These are phyloP conservation scores for Myotis planiceps DNA, from an alignment of 2,797 vertebrate genomes.

Conservation along the genomic window DNA sequence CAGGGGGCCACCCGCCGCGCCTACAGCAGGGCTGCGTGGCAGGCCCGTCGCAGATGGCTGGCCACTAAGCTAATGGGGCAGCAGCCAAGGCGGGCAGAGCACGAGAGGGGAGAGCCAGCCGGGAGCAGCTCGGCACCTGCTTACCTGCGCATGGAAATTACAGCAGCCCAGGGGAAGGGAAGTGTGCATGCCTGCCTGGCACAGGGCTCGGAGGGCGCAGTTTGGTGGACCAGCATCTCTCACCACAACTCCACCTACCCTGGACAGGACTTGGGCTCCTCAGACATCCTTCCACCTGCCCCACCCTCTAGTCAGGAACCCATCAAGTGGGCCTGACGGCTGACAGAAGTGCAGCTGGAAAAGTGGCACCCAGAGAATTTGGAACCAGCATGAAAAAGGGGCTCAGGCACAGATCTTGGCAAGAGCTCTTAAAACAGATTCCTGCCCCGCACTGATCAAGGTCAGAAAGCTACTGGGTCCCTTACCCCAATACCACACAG, in stretches of 20 bases:
- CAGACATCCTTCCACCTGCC: neutral
- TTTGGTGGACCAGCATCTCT: conserved; percentile 48
- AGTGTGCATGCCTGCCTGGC: conserved; percentile 74
- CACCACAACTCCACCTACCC: neutral
- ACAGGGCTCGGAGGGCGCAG: conserved; percentile 49
- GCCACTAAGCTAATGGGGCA: conserved; percentile 99
- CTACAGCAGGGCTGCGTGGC: conserved; percentile 77
- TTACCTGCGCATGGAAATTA: conserved; percentile 88
- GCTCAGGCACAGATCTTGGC: neutral
- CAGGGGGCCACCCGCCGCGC: conserved; percentile 93
- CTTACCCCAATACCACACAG: neutral
- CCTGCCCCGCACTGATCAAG: neutral
- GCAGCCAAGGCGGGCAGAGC: conserved; percentile 89
- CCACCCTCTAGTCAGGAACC: neutral
- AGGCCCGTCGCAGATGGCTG: conserved; percentile 95
- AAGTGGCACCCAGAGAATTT: neutral
- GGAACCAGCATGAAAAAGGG: neutral
- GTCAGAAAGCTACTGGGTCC: conserved; percentile 16
- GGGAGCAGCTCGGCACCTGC: conserved; percentile 88
- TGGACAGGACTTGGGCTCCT: neutral
- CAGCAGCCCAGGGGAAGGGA: conserved; percentile 76
- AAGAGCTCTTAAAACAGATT: conserved; percentile 27
- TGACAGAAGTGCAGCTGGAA: neutral
- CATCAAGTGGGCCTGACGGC: neutral
- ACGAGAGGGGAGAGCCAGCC: conserved; percentile 88